Base-by-base conservation (phyloP, 2,113 vertebrate species). In the Anser cygnoides region DNA sequence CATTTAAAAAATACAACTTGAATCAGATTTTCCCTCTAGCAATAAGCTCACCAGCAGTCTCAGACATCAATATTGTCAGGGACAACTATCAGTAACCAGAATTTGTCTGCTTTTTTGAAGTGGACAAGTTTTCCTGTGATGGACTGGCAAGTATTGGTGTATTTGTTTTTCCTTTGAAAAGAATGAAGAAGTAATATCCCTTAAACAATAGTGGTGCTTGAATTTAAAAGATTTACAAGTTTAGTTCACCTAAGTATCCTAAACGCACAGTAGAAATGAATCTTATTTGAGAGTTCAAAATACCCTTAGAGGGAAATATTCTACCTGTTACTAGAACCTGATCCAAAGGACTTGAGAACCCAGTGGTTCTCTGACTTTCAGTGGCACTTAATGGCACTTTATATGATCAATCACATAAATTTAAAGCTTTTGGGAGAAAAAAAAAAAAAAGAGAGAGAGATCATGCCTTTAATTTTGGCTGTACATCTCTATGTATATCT, bases 391-490 rank as follows among this genome's bases (percentile, higher is more conserved):
- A 5, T 89, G 28, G 17, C 29, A 65, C 12, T 92, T 92, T 78
- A 28, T 31, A 37, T 46, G 41, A 86, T 72, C 52, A 90, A 5
- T 57, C 72, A 72, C 21, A 9, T 46, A 57, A 20, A 65, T 68
- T 39, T 61, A 75, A 83, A 19, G 5, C 44, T 96, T 88, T 43
- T 41, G 7, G 4, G 8, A 8, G 19, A 74, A 7, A 12, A 49
- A 84, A 88, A 52, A 6, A 74, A 8, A 12, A 55, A 84, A 88
- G 37, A 37, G 37, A 52, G 10, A 78, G 6, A 15, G 3, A 33
- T 6, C 26, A 63, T 55, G 4, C 4, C 57, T 95, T 94, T 92
- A 90, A 93, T 90, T 95, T 89, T 92, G 70, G 5, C 43, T 89
- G 39, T 82, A 82, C 28, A 54, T 63, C 8, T 76, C 65, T 66